Conservation (phyloP, 2,888 invertebrate genomes). For the Pammene aurita region DNA sequence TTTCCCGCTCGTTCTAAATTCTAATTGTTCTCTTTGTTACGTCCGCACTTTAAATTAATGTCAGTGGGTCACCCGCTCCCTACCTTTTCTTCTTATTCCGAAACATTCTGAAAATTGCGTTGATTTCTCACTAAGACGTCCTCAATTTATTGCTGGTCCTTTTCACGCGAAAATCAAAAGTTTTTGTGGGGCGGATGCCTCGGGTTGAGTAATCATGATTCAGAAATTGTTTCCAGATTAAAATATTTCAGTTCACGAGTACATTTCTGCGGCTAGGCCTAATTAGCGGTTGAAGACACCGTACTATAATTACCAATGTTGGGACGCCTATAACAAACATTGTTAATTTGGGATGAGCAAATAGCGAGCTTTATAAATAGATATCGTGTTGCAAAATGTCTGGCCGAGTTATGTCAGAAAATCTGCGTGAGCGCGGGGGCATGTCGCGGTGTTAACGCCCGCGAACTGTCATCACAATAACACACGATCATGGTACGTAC, state of each 20-base stretch:
- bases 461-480: conserved; percentile 37
- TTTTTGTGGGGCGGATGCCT: conserved; percentile 31
- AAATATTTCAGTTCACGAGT: conserved; percentile 17
- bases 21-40: conserved; percentile 59
- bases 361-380: conserved; percentile 72
- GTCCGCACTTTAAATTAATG: conserved; percentile 54
- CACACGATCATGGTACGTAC: conserved; percentile 19
- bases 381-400: conserved; percentile 73
- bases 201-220: conserved; percentile 35
- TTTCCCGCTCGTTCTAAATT: conserved; percentile 52
- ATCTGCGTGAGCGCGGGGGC: conserved; percentile 50
- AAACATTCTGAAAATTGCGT: conserved; percentile 44
- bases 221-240: conserved; percentile 22
- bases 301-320: conserved; percentile 68
- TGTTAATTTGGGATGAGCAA: conserved; percentile 70
- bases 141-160: conserved; percentile 62
- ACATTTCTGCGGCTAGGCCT: conserved; percentile 53
- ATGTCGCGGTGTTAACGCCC: conserved; percentile 41
- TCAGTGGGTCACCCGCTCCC: conserved; percentile 51
- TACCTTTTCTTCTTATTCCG: conserved; percentile 42
- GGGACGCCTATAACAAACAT: conserved; percentile 67
- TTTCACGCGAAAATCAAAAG: conserved; percentile 55
- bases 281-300: conserved; percentile 80
- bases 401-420: conserved; percentile 80
- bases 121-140: conserved; percentile 57